These are phyloP conservation scores for Sisor rabdophorus DNA, from an alignment of 2,113 vertebrate species.

Conservation along the genomic window DNA sequence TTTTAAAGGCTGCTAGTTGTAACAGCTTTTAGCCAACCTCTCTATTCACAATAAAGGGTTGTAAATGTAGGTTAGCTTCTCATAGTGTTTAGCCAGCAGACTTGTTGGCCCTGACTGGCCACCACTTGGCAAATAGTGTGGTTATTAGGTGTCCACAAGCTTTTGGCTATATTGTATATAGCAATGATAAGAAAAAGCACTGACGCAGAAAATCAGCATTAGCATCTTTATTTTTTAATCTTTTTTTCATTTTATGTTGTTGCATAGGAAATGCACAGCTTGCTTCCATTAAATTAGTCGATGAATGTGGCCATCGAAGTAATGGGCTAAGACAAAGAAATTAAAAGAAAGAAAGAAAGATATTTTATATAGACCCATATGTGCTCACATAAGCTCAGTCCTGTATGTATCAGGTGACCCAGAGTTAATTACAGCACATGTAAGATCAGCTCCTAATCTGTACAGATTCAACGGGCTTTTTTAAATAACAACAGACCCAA, in stretches of 20 bases:
- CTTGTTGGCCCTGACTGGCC: too few species aligned
- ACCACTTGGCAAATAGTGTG: too few species aligned
- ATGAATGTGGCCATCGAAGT: constrained; percentile 90
- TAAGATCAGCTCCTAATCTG: constrained; percentile 25
- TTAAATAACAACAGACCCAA: constrained; percentile 4
- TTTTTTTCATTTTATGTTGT: constrained; percentile 76
- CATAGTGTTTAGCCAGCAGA: too few species aligned
- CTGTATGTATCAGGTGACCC: constrained; percentile 17
- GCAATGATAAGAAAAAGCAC: constrained; percentile 30
- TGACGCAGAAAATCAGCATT: constrained; percentile 74
- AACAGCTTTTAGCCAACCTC: too few species aligned
- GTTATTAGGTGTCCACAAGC: neutral
- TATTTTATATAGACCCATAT: constrained; percentile 29
- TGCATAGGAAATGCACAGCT: constrained; percentile 99
- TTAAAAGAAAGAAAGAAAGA: constrained; percentile 71
- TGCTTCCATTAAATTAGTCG: constrained; percentile 97
- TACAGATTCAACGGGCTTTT: constrained; percentile 1
- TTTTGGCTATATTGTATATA: neutral
- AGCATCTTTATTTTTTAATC: constrained; percentile 87
- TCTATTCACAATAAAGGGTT: too few species aligned
- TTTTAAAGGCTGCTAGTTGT: too few species aligned
- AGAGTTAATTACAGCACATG: neutral
- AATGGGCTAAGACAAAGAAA: constrained; percentile 84
- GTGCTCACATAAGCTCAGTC: neutral
- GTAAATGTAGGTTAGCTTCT: too few species aligned